These are phyloP conservation scores for Brachymystax lenok DNA, from an alignment of 2,797 vertebrate genomes.

Conservation along the genomic window DNA sequence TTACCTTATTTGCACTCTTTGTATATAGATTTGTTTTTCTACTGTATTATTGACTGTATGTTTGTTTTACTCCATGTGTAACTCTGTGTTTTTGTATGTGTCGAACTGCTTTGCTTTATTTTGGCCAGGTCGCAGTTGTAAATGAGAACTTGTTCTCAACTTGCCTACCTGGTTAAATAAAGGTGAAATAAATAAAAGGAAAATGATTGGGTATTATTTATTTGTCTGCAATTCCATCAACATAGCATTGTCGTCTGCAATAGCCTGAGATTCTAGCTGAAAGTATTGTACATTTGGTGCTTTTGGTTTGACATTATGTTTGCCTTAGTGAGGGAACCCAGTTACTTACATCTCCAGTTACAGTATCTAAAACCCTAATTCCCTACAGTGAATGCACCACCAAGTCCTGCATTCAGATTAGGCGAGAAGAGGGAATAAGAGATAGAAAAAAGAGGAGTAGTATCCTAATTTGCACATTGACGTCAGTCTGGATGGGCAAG, in stretches of 20 bases:
- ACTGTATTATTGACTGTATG: too few relatives aligned
- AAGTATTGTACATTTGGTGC: not conserved
- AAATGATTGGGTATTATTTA: not conserved
- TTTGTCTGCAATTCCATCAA: not conserved
- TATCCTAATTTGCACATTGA: constrained; percentile 68
- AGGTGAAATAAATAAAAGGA: too few relatives aligned
- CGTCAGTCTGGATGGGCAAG: constrained; percentile 58
- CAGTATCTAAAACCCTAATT: constrained; percentile 21
- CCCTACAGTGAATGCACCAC: constrained; percentile 45
- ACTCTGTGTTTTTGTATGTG: too few relatives aligned
- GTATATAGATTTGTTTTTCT: too few relatives aligned
- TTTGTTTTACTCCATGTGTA: too few relatives aligned
- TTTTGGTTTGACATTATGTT: constrained; percentile 1
- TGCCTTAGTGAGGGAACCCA: not conserved
- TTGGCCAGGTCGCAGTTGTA: too few relatives aligned
- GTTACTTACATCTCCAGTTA: constrained; percentile 11
- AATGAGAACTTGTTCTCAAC: too few relatives aligned
- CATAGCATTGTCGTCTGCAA: not conserved
- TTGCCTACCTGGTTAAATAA: too few relatives aligned
- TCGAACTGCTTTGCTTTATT: too few relatives aligned
- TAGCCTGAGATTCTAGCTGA: not conserved
- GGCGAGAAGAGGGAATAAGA: constrained; percentile 25
- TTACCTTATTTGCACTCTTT: too few relatives aligned
- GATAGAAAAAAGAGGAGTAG: constrained; percentile 11
- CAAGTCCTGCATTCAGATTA: constrained; percentile 62